phyloP scores from a whole-genome alignment of 23 tunicate species.

The Trididemnum nubilum region DNA sequence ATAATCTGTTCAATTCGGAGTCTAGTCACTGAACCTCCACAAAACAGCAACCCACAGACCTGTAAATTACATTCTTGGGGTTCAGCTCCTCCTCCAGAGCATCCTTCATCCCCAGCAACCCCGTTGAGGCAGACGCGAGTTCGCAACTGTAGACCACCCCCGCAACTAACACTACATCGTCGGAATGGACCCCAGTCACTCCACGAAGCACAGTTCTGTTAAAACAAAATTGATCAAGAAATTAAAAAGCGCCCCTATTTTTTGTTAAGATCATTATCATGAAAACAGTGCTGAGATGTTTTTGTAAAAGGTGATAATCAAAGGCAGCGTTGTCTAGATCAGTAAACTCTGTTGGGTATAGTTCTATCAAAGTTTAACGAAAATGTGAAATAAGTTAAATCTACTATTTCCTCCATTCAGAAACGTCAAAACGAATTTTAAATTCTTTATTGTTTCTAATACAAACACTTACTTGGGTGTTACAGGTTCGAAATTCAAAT shows the following conservation, averaged over 20 bases:
- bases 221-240: slow-evolving; percentile 1
- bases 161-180: slow-evolving; percentile 43
- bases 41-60: slow-evolving; percentile 35
- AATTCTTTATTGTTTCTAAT: too few relatives aligned
- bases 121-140: slow-evolving; percentile 52
- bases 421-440: too few relatives aligned
- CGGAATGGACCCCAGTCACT: slow-evolving; percentile 32
- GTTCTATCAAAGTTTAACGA: too few relatives aligned
- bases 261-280: too few relatives aligned
- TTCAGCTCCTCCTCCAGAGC: slow-evolving; percentile 6
- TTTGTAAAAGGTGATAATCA: too few relatives aligned
- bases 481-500: slow-evolving; percentile 14
- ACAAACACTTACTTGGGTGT: slow-evolving; percentile 44
- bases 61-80: slow-evolving; percentile 44
- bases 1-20: too few relatives aligned
- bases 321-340: too few relatives aligned
- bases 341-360: too few relatives aligned
- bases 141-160: slow-evolving; percentile 36
- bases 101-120: slow-evolving; percentile 44
- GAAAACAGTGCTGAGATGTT: too few relatives aligned
- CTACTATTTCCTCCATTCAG: too few relatives aligned
- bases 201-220: slow-evolving; percentile 63
- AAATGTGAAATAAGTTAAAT: too few relatives aligned
- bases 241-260: neutral
- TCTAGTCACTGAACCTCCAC: too few relatives aligned